phyloP scores from a whole-genome alignment of 2,797 vertebrate genomes.

The Psittacula derbiana region DNA sequence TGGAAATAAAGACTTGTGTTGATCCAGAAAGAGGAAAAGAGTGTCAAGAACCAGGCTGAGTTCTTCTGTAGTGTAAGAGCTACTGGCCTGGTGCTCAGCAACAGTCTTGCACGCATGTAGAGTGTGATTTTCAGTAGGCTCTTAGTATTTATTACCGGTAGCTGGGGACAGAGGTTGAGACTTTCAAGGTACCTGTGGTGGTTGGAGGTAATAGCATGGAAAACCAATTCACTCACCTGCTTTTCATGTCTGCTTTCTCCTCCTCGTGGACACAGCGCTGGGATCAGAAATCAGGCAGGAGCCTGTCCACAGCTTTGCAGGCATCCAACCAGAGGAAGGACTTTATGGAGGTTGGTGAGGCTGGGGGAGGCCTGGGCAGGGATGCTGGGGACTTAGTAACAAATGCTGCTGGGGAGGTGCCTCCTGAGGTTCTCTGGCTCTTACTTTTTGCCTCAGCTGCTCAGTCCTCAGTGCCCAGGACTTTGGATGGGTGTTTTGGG shows the following conservation, averaged over 20 bases:
- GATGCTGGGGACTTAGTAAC: background rate
- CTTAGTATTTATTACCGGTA: background rate
- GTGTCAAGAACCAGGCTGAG: background rate
- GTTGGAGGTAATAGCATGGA: background rate
- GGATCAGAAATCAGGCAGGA: slow-evolving; percentile 92
- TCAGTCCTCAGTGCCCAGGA: background rate
- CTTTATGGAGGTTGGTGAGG: slow-evolving; percentile 92
- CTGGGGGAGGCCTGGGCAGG: background rate
- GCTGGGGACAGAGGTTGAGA: background rate
- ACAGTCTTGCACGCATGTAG: fast-evolving
- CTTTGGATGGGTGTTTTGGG: background rate
- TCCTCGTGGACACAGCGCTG: slow-evolving; percentile 80
- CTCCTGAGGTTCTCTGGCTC: background rate
- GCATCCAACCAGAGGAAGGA: slow-evolving; percentile 95
- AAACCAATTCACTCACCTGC: background rate
- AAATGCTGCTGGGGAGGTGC: background rate
- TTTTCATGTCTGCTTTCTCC: background rate
- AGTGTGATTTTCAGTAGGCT: background rate
- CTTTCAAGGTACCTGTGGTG: background rate
- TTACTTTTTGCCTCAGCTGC: background rate
- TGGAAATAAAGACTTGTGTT: background rate
- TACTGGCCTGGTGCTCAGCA: background rate
- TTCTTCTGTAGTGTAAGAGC: background rate
- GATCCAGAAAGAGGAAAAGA: background rate
- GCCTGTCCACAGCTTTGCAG: slow-evolving; percentile 87